Evolutionary conservation across 2,888 invertebrate species (phyloP).

Genomic region (Elegia similella): DNA sequence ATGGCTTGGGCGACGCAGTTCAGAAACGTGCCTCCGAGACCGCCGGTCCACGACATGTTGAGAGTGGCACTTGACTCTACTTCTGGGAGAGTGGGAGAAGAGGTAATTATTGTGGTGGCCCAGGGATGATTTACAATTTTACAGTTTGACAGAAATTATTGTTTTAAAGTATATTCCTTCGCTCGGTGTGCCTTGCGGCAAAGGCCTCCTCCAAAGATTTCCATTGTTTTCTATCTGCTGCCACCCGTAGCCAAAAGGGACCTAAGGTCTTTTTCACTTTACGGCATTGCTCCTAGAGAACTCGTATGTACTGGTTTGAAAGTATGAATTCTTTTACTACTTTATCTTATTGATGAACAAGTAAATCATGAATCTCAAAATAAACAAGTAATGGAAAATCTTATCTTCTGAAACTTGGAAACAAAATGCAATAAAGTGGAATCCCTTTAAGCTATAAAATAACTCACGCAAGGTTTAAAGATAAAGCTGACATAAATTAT

Average conservation of each 20-base stretch:
- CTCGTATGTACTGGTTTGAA: no score
- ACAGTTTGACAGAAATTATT: background rate
- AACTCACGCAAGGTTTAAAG: background rate
- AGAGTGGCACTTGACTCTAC: slow-evolving; percentile 90
- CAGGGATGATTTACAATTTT: background rate
- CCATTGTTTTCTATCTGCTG: no score
- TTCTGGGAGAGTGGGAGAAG: slow-evolving; percentile 92
- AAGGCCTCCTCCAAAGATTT: no score
- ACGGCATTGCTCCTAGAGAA: no score
- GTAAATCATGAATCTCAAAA: background rate
- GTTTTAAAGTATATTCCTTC: no score
- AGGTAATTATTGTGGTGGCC: slow-evolving; percentile 77
- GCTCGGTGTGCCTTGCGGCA: no score
- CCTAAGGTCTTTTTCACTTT: no score
- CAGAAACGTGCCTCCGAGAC: slow-evolving; percentile 93
- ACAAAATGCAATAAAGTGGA: background rate
- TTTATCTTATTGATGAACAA: no score
- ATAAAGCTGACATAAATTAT: background rate
- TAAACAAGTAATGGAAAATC: background rate
- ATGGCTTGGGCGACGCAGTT: slow-evolving; percentile 98
- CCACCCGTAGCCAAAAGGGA: no score
- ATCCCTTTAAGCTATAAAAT: background rate
- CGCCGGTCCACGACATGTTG: slow-evolving; percentile 91
- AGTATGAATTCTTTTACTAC: no score
- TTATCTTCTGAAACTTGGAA: background rate